Evolutionary conservation across 2,113 vertebrate genomes (phyloP), one percentile per base, ranked within the genome.

Genomic region (Hipposideros armiger): DNA sequence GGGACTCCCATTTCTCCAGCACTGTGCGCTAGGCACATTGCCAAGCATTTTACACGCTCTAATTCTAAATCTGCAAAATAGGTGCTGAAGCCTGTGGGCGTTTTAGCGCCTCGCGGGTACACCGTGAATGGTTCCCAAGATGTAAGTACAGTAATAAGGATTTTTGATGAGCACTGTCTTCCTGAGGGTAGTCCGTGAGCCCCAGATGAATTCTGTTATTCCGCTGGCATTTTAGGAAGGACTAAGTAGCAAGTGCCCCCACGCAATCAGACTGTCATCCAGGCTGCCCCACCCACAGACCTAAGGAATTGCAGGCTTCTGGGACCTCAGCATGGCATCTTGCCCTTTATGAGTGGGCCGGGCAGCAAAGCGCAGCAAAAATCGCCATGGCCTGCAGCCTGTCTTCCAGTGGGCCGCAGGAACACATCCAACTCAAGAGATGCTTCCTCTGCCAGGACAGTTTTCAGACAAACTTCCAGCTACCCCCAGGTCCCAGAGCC

Each of bases 361-460:
- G 26, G 36, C 47, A 28, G 67, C 73, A 5, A 1, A 42, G 32
- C 15, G 6, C 67, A 26, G 16, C 40, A 28, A 14, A 14, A 5
- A 32, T 2, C 2, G 3, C 2, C 7, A 0, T 0, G 28, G 32
- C 19, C 73, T 11, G 3, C 9, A 5, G 40, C 5, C 30, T 56
- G 10, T 36, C 54, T 64, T 50, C 22, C 19, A 2, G 7, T 9
- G 16, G 7, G 4, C 28, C 26, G 3, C 6, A 40, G 40, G 66
- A 1, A 5, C 26, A 20, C n/a, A 9, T 19, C 40, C 42, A 62
- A 42, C 5, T 40, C 47, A 30, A 70, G 36, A 73, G 64, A 20
- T 67, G 30, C 50, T 28, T 9, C 45, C 64, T 78, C 56, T 83
- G 62, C 4, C 28, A 54, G 36, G 86, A 73, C 1, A 54, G 20